phyloP scores from a whole-genome alignment of 2,797 vertebrate genomes.

The Gymnoscopelus microlampas region DNA sequence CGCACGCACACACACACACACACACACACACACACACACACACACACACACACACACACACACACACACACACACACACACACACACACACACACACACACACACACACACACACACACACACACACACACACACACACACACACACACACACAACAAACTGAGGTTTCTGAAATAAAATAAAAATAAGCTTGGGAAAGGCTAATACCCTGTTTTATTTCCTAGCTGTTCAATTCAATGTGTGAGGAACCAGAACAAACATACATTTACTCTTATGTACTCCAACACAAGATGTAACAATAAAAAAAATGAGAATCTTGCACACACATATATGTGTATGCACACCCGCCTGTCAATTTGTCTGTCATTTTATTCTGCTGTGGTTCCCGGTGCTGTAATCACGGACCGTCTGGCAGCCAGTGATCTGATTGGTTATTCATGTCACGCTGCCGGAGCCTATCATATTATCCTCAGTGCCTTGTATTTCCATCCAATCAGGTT shows the following conservation, averaged over 20 bases:
- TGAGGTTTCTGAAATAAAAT: too few relatives aligned
- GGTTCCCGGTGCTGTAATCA: constrained; percentile 67
- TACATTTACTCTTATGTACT: too few relatives aligned
- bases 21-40: too few relatives aligned
- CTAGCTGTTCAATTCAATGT: too few relatives aligned
- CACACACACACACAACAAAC: background rate
- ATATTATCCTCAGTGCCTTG: constrained; percentile 75
- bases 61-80: background rate
- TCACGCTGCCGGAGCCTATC: constrained; percentile 68
- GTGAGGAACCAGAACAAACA: too few relatives aligned
- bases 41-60: background rate
- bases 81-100: background rate
- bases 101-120: background rate
- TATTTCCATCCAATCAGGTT: constrained; percentile 79
- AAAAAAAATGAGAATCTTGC: too few relatives aligned
- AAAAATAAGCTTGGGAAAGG: too few relatives aligned
- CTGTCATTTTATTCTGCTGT: constrained; percentile 21
- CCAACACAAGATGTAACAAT: too few relatives aligned
- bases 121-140: background rate
- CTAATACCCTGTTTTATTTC: too few relatives aligned
- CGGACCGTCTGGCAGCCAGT: constrained; percentile 57
- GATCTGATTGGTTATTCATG: constrained; percentile 80
- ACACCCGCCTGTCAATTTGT: constrained; percentile 47
- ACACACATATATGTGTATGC: constrained; percentile 2
- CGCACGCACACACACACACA: constrained; percentile 1